These are phyloP conservation scores for Hippocampus kuda DNA, from an alignment of 2,797 vertebrate species.

Conservation along the genomic window DNA sequence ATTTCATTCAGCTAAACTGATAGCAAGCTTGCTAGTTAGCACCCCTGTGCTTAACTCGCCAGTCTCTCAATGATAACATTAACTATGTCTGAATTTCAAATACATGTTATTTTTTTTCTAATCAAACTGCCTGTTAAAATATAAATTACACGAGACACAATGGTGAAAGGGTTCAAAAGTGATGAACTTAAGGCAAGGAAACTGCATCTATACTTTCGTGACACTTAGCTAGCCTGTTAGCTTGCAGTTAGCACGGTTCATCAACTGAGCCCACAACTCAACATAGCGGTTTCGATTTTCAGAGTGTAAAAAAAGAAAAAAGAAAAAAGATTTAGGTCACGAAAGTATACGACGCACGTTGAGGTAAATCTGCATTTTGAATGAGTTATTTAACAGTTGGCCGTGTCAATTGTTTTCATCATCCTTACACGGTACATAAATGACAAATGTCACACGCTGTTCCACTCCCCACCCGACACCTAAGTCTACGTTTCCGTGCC, in stretches of 20 bases:
- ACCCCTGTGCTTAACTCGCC: too few relatives aligned
- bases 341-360: not conserved
- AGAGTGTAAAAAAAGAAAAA: not conserved
- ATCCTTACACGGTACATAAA: not conserved
- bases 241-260: not conserved
- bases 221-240: not conserved
- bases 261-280: not conserved
- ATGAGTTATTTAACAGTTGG: not conserved
- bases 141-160: not conserved
- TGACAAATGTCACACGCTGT: conserved; percentile 15
- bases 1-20: too few relatives aligned
- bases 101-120: not conserved
- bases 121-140: not conserved
- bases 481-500: conserved; percentile 31
- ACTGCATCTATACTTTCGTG: too few relatives aligned
- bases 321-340: not conserved
- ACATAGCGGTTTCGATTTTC: not conserved
- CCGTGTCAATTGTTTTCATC: not conserved
- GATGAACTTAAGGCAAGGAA: not conserved
- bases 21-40: too few relatives aligned
- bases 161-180: not conserved
- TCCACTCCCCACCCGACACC: conserved; percentile 8
- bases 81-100: not conserved
- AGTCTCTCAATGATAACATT: too few relatives aligned
- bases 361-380: not conserved